A percentile compares a stretch with the other conserved stretches of the same genome.
Conservation (phyloP, 2,113 vertebrate genomes). For the Callithrix jacchus region DNA sequence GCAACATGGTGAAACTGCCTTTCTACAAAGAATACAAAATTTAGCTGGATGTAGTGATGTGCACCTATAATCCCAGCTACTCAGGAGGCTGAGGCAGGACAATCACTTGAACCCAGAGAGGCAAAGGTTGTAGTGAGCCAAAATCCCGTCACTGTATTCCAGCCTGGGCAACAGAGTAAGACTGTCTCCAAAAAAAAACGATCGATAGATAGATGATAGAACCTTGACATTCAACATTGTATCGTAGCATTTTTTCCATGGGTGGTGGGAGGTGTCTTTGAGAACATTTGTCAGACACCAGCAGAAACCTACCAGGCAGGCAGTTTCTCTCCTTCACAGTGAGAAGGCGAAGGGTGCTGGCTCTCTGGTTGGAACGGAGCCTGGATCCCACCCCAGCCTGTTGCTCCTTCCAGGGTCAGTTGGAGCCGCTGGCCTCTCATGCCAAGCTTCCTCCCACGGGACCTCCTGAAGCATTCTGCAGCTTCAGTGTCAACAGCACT, state of each 20-base stretch:
- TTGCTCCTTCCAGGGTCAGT: neutral
- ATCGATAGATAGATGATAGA: too few relatives aligned
- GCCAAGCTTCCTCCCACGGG: conserved; percentile 61
- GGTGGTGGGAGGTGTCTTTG: neutral
- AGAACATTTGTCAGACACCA: neutral
- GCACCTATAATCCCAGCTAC: too few relatives aligned
- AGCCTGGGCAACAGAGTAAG: too few relatives aligned
- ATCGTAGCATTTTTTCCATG: neutral
- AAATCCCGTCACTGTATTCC: too few relatives aligned
- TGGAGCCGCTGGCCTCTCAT: neutral
- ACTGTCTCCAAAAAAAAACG: too few relatives aligned
- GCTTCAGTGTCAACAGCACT: conserved; percentile 40
- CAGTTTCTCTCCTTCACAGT: accelerated
- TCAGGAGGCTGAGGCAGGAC: too few relatives aligned
- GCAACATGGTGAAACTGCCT: too few relatives aligned
- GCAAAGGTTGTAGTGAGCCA: too few relatives aligned
- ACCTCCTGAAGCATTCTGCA: neutral
- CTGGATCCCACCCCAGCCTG: neutral
- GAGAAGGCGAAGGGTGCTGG: neutral
- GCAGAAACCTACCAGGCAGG: neutral
- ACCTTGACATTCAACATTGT: neutral
- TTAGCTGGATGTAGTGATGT: too few relatives aligned
- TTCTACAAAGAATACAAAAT: too few relatives aligned
- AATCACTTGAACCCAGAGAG: too few relatives aligned
- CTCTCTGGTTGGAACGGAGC: accelerated